Base-by-base conservation (phyloP, 2,888 invertebrate species). In the Lasioglossum vierecki region DNA sequence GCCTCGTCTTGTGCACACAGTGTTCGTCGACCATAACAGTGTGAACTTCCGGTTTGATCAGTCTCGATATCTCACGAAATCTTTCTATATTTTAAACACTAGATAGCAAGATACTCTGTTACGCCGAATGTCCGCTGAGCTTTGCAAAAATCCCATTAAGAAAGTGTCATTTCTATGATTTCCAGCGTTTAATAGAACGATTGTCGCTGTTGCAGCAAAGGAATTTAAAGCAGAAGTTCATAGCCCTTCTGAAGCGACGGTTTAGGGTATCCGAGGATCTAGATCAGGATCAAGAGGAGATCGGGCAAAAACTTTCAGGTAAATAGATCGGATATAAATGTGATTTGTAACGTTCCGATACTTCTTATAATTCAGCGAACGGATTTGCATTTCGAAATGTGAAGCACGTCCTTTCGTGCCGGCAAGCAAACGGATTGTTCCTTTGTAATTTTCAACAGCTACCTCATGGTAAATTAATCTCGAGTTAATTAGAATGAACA, bases 221-320 rank as follows among this genome's bases (percentile, higher is more conserved):
- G 93, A 99, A 99, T 95, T 96, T 99, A 93, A 99, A 99, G 95
- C 99, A 99, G 95, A 98, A 98, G 96, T 99, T 99, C 95, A 98
- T 99, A 88, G 98, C 99, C 76, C 96, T 99, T 91, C 95, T 99
- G 93, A 98, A 98, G 94, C 97, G 84, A 4, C 84, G 99, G 92
- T 99, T 99, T 96, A 97, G 98, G 92, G 97, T 98, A 88, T 98
- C 98, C 66, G 99, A 99, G 95, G 99, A 99, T 93, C 95, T 98
- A 94, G 98, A 98, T 93, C 95, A 95, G 79, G 95, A 95, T 91
- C 95, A 95, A 88, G 95, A 95, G 86, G 95, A 95, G 86, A 95
- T 96, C 63, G 95, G 95, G 68, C 95, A 96, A 87, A 96, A 96
- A 87, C 92, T 96, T 73, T 94, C 95, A 88, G 95, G 95, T 95